Percentiles rank a stretch among this genome's conserved stretches.
These are phyloP conservation scores for Tortrix viridana DNA, from an alignment of 2,888 invertebrate genomes.

Conservation along the genomic window DNA sequence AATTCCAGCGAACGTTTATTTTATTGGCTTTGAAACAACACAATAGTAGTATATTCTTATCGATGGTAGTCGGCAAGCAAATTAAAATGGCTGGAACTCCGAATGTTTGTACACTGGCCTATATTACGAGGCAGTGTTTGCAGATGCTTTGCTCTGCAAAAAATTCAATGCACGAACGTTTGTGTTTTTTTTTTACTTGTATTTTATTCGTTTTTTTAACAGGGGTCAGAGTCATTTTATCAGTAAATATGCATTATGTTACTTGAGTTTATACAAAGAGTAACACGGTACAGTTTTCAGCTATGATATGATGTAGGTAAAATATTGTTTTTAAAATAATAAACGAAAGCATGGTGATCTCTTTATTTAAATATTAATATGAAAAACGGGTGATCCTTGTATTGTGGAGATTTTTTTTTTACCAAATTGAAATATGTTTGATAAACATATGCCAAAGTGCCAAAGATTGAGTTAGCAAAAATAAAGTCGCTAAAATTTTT, in stretches of 20 bases:
- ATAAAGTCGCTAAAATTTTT: too few species aligned
- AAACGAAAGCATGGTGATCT: too few species aligned
- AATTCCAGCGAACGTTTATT: neutral
- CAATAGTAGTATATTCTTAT: constrained; percentile 1
- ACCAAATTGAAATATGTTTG: neutral
- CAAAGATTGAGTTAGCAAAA: too few species aligned
- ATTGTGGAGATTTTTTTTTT: neutral
- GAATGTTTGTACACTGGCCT: constrained; percentile 14
- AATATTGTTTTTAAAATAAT: too few species aligned
- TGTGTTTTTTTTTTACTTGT: constrained; percentile 4
- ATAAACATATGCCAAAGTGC: too few species aligned
- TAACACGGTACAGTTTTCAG: too few species aligned
- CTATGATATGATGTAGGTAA: too few species aligned
- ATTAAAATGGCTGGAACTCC: constrained; percentile 10
- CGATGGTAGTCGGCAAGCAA: constrained; percentile 6
- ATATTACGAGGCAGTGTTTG: constrained; percentile 19
- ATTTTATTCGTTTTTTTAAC: neutral
- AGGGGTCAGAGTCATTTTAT: too few species aligned
- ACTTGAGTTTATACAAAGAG: too few species aligned
- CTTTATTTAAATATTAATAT: too few species aligned
- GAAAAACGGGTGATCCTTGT: too few species aligned
- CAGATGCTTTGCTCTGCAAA: constrained; percentile 17
- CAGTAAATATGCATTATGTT: too few species aligned
- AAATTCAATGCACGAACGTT: constrained; percentile 9
- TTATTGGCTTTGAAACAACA: neutral